These are phyloP conservation scores for Umimayanthus kanabou DNA, from an alignment of 92 coral and sea anemone genomes.

Conservation along the genomic window DNA sequence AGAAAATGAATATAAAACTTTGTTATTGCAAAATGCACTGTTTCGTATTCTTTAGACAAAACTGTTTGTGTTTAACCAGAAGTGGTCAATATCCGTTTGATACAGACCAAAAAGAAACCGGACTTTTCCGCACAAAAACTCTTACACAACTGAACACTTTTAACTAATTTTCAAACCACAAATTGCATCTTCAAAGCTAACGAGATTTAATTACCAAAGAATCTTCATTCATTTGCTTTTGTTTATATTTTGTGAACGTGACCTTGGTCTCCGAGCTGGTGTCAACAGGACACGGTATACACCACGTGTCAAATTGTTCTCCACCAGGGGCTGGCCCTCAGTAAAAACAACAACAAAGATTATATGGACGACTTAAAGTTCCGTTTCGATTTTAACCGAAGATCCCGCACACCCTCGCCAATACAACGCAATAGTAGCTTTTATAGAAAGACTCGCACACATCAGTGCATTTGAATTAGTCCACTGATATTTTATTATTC, in stretches of 20 bases:
- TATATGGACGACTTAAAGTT: neutral
- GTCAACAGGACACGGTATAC: neutral
- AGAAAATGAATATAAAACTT: neutral
- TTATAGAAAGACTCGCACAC: slow-evolving; percentile 3
- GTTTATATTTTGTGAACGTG: slow-evolving; percentile 15
- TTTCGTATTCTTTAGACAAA: slow-evolving; percentile 8
- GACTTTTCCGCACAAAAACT: neutral
- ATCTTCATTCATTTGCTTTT: neutral
- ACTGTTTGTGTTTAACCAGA: neutral
- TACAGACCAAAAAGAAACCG: too few relatives aligned
- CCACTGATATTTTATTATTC: slow-evolving; percentile 5
- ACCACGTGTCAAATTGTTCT: slow-evolving; percentile 11
- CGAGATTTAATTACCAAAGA: neutral
- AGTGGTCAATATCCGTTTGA: neutral
- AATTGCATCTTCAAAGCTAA: neutral
- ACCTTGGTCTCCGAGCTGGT: neutral
- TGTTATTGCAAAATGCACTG: neutral
- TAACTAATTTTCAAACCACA: neutral
- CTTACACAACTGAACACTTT: neutral
- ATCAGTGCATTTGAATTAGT: slow-evolving; percentile 20
- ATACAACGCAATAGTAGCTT: neutral
- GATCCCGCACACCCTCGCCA: neutral
- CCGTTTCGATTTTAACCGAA: neutral
- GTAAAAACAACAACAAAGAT: neutral
- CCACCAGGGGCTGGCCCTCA: neutral